Base-by-base conservation (phyloP, 2,113 vertebrate genomes). In the Heterocephalus glaber region DNA sequence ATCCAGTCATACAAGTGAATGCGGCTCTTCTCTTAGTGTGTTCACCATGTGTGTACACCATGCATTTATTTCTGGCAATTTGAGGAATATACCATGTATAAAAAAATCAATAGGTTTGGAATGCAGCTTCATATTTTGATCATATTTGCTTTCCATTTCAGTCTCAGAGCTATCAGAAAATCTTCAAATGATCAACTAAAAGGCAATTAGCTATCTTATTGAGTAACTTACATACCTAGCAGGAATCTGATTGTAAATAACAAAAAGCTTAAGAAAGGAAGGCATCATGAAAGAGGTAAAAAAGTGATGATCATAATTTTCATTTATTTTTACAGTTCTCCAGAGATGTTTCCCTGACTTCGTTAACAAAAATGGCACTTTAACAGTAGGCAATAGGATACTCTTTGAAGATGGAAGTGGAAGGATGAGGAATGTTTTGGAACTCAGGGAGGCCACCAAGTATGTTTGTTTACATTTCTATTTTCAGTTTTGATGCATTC, bases 311-410 rank as follows among this genome's bases (percentile, higher is more conserved):
- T 19, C 2, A 47, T 70, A 52, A 41, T 79, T 93, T 94, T 61
- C 4, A 89, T 47, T 90, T 97, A 95, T 96, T 96, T 98, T 97
- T 82, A 7, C 95, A 99, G 99, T 99, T 97, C 98, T 99, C 74
- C 99, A 99, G 98, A 99, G 99, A 97, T 99, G 99, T 98, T 99
- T 99, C 98, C 99, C 99, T 35, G 99, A 99, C 98, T 99, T 99
- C 97, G 98, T 98, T 94, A 99, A 98, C 22, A 98, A 98, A 98
- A 99, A 99, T 76, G 99, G 99, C 79, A 98, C 98, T 66, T 97
- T 99, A 92, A 99, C 99, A 0, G 97, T 99, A 93, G 99, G 99
- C 97, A 99, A 99, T 97, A 98, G 98, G 98, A 99, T 99, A 16
- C 96, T 97, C 0, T 99, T 99, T 97, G 98, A 98, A 98, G 99